Evolutionary conservation across 2,113 vertebrate genomes (phyloP), one percentile per base, ranked within the genome.

Genomic region (Acanthochromis polyacanthus): DNA sequence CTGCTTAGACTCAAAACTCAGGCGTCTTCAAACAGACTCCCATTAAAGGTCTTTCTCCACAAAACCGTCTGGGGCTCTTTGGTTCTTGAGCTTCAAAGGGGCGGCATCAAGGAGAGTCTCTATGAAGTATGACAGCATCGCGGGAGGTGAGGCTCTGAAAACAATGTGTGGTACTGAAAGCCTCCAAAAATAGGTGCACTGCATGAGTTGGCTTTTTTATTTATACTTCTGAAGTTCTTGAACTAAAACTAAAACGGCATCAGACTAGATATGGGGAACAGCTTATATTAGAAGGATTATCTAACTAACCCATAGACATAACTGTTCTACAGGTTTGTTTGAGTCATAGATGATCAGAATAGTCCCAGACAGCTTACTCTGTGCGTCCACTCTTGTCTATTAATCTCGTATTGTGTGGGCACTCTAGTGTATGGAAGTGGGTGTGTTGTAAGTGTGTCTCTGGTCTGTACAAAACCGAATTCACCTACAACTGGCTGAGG

Each of bases 1-100:
- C 9, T 82, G 68, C 58, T 72, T 45, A 50, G 23, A 61, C 65
- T 76, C 38, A 20, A 22, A 66, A 84, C 1, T 45, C 45, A 46
- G 15, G 25, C n/a, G 53, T 77, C 83, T 83, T 87, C 65, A 82
- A 71, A 78, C 64, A 81, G 78, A 65, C 55, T 87, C 52, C 61
- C 45, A 69, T 81, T 83, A 70, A 82, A 84, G 64, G 75, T 78
- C 59, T 57, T 70, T 75, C 65, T 64, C 46, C 22, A 50, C 64
- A 74, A 55, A 73, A 62, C 58, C 16, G 10, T 58, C 50, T 68
- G 61, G 19, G 10, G 63, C 40, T 70, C 28, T 82, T 78, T 79
- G 43, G 36, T 64, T 75, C 45, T 53, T 71, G 6, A 82, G 71
- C 52, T 88, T 80, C 53, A 86, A 70, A 89, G 60, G 58, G 57